Percentiles rank a stretch among this genome's conserved stretches.
These are phyloP conservation scores for Nannoperca australis DNA, from an alignment of 2,797 vertebrate species.

Conservation along the genomic window DNA sequence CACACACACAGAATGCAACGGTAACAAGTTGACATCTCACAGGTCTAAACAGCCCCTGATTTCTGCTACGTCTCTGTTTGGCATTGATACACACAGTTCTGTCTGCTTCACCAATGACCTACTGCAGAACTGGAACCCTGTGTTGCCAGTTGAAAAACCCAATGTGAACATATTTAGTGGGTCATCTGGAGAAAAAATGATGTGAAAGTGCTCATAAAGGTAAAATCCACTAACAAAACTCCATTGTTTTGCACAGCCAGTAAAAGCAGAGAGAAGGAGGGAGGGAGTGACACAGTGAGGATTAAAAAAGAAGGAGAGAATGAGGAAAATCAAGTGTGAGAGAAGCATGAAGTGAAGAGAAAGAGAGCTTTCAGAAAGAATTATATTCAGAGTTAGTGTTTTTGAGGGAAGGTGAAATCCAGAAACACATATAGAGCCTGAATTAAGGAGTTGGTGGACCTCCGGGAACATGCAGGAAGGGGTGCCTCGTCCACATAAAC, in stretches of 20 bases:
- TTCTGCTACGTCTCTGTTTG: slow-evolving; percentile 70
- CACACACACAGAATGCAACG: slow-evolving; percentile 57
- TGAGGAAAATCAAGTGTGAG: slow-evolving; percentile 41
- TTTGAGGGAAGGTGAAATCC: slow-evolving; percentile 48
- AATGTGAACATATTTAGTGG: slow-evolving; percentile 51
- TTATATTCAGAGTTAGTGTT: slow-evolving; percentile 42
- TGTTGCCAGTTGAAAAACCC: slow-evolving; percentile 54
- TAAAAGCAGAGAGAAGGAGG: slow-evolving; percentile 40
- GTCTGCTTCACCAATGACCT: slow-evolving; percentile 60
- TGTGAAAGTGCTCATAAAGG: slow-evolving; percentile 43
- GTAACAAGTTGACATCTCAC: slow-evolving; percentile 77
- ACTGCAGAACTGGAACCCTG: slow-evolving; percentile 48
- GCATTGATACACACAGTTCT: slow-evolving; percentile 65
- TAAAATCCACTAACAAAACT: slow-evolving; percentile 63
- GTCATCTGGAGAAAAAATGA: slow-evolving; percentile 40
- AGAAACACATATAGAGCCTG: slow-evolving; percentile 53
- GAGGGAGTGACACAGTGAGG: slow-evolving; percentile 31
- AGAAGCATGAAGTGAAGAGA: slow-evolving; percentile 31
- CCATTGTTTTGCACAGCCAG: slow-evolving; percentile 67
- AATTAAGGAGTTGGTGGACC: slow-evolving; percentile 45
- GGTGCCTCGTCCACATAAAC: slow-evolving; percentile 86
- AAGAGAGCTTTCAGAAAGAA: slow-evolving; percentile 46
- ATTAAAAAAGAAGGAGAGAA: slow-evolving; percentile 34
- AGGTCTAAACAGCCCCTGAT: slow-evolving; percentile 70
- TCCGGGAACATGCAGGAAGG: slow-evolving; percentile 82